phyloP scores from a whole-genome alignment of 2,113 vertebrate species.

The Caretta caretta region DNA sequence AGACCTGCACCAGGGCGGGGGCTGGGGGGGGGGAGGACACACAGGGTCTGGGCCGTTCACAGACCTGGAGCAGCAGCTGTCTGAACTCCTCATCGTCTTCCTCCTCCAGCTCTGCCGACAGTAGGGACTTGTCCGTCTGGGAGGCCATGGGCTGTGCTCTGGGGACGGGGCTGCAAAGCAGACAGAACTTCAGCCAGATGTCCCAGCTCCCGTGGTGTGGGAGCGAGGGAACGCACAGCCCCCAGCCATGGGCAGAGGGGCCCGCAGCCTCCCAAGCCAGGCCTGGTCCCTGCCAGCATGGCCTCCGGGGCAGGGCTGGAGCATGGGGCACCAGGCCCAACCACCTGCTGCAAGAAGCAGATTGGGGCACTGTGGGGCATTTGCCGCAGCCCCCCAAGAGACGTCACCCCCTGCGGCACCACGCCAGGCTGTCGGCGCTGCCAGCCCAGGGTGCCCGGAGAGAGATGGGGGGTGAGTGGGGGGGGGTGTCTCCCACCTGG shows the following conservation, averaged over 20 bases:
- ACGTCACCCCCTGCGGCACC: no score
- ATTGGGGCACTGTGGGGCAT: no score
- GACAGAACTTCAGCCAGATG: background rate
- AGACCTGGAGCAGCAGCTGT: conserved; percentile 54
- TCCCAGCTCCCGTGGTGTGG: background rate
- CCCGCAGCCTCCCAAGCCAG: background rate
- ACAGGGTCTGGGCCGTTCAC: background rate
- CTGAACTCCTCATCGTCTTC: conserved; percentile 36
- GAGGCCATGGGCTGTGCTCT: background rate
- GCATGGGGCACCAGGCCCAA: background rate
- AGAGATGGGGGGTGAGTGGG: no score
- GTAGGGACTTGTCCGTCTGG: conserved; percentile 37
- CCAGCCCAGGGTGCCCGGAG: no score
- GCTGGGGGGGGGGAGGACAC: no score
- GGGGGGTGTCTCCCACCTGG: no score
- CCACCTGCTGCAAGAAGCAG: background rate
- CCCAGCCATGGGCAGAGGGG: background rate
- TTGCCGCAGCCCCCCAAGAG: background rate
- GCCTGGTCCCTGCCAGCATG: no score
- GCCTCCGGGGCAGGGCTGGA: background rate
- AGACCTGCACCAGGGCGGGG: no score
- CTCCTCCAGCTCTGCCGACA: conserved; percentile 33
- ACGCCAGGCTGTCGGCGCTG: no score
- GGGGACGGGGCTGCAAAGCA: background rate
- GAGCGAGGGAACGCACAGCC: background rate